A percentile compares a stretch with the other conserved stretches of the same genome.
Evolutionary conservation across 2,888 invertebrate genomes (phyloP).

Genomic region (Crossocerus cetratus): DNA sequence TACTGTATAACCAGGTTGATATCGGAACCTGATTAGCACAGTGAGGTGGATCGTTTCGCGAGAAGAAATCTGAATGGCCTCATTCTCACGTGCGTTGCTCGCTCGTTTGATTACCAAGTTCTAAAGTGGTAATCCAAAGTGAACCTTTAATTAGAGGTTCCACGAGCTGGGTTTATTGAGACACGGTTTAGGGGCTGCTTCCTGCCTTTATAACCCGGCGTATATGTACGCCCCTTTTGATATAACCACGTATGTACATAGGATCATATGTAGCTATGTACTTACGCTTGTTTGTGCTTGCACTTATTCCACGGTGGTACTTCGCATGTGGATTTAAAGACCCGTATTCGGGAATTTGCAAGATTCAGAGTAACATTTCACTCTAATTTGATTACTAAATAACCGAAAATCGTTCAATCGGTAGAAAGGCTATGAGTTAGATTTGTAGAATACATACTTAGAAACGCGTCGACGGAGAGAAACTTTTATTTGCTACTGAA

Average conservation of each 20-base stretch:
- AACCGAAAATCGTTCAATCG: no score
- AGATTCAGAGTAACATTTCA: no score
- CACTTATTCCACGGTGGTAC: not conserved
- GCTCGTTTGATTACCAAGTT: conserved; percentile 38
- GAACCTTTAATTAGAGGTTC: conserved; percentile 45
- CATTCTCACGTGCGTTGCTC: conserved; percentile 27
- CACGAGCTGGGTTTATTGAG: conserved; percentile 40
- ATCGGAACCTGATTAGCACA: not conserved
- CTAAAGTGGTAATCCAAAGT: conserved; percentile 48
- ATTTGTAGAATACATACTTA: no score
- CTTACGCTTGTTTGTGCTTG: not conserved
- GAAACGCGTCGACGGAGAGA: no score
- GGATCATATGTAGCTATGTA: not conserved
- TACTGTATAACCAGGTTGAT: not conserved
- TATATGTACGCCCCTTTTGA: conserved; percentile 12
- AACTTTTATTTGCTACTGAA: no score
- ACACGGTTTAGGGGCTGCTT: conserved; percentile 38
- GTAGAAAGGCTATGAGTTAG: no score
- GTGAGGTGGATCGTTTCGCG: not conserved
- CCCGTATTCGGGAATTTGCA: no score
- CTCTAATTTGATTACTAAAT: no score
- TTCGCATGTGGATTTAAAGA: no score
- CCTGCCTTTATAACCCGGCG: conserved; percentile 16
- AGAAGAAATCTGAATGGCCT: conserved; percentile 31
- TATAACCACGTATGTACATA: not conserved